Conservation (phyloP, 2,113 vertebrate genomes). For the Myotis yumanensis region DNA sequence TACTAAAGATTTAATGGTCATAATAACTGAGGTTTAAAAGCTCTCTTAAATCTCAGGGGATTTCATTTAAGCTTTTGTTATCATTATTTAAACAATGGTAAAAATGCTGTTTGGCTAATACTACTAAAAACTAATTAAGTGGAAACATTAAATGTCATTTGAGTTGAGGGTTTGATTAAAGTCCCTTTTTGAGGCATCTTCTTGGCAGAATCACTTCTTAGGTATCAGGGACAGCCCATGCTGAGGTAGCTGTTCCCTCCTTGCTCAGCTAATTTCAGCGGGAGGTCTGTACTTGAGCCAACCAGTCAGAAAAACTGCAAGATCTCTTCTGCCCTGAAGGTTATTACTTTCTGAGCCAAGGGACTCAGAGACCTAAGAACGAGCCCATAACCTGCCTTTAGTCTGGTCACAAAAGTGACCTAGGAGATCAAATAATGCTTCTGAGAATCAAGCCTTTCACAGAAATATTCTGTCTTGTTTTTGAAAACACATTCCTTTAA, state of each 20-base stretch:
- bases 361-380: not conserved
- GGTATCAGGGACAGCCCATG: not conserved
- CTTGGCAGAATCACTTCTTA: not conserved
- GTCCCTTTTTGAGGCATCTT: not conserved
- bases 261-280: not conserved
- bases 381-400: not conserved
- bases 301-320: not conserved
- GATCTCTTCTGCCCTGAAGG: not conserved
- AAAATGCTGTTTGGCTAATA: slow-evolving; percentile 1
- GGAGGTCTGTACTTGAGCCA: not conserved
- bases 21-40: not conserved
- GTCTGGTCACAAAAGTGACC: not conserved
- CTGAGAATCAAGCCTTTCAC: not conserved
- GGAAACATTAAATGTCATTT: not conserved
- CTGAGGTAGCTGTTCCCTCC: not conserved
- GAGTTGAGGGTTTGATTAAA: not conserved
- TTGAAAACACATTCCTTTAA: not conserved
- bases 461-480: not conserved
- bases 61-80: not conserved
- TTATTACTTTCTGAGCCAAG: not conserved
- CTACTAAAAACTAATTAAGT: slow-evolving; percentile 15
- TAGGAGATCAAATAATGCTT: not conserved
- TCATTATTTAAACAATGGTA: not conserved
- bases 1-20: not conserved
- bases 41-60: not conserved